A percentile compares a stretch with the other conserved stretches of the same genome.
Evolutionary conservation across 1,140 invertebrate genomes (phyloP).

Genomic region (Lanistes nyassanus): DNA sequence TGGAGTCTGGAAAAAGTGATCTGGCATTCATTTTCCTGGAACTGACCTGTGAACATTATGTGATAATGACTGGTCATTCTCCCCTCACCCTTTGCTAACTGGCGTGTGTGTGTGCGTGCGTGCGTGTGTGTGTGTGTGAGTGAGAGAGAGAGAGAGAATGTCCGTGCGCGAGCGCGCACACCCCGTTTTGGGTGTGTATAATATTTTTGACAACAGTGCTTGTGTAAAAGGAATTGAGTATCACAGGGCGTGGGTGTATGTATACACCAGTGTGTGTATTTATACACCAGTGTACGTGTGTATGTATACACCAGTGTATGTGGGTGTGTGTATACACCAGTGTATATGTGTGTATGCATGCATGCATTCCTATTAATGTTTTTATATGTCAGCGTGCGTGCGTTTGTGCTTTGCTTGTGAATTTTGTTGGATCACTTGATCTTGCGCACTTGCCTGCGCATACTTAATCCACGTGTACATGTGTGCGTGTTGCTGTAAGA

Average conservation of each 20-base stretch:
- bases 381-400: background rate
- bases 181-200: too few relatives aligned
- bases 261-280: background rate
- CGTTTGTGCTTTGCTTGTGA: background rate
- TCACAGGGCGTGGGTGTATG: too few relatives aligned
- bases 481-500: background rate
- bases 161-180: too few relatives aligned
- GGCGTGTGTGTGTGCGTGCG: conserved; percentile 9
- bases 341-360: background rate
- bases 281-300: too few relatives aligned
- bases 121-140: conserved; percentile 11
- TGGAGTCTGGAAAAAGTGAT: too few relatives aligned
- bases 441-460: background rate
- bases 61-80: background rate
- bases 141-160: too few relatives aligned
- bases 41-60: background rate
- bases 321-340: too few relatives aligned
- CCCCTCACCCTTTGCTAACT: background rate
- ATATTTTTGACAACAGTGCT: too few relatives aligned
- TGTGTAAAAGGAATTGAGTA: too few relatives aligned
- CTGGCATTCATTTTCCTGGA: background rate
- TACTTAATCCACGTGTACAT: background rate
- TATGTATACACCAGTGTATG: too few relatives aligned
- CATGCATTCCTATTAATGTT: background rate
- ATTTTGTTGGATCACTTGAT: background rate